These are phyloP conservation scores for Brassicogethes aeneus DNA, from an alignment of 2,888 invertebrate species.

Conservation along the genomic window DNA sequence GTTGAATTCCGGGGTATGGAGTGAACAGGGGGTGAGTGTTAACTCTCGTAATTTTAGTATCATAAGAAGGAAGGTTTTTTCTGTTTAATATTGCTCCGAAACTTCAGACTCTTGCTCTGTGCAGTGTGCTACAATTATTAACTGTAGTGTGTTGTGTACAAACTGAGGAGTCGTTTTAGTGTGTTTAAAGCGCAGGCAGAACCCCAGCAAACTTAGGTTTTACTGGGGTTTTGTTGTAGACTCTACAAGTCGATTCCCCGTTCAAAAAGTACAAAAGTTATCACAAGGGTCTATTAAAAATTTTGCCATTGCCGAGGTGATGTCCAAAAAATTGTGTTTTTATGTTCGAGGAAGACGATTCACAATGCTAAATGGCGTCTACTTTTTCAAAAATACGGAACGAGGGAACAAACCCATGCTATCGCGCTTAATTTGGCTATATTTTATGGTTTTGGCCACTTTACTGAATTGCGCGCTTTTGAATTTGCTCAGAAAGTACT, in stretches of 20 bases:
- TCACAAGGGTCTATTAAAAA: not conserved
- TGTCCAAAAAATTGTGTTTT: not conserved
- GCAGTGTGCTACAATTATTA: constrained; percentile 37
- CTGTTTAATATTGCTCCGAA: constrained; percentile 32
- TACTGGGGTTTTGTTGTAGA: too few relatives aligned
- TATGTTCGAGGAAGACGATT: not conserved
- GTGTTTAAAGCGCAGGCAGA: not conserved
- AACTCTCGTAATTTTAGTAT: too few relatives aligned
- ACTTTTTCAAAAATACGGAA: not conserved
- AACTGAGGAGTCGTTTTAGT: constrained; percentile 17
- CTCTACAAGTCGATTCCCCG: not conserved
- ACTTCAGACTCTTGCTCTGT: constrained; percentile 37
- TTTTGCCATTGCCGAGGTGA: not conserved
- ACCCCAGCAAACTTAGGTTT: too few relatives aligned
- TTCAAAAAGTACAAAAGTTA: not conserved
- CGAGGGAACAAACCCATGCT: too few relatives aligned
- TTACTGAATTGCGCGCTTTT: not conserved
- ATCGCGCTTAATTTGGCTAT: too few relatives aligned
- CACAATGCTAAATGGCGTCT: not conserved
- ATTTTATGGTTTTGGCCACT: too few relatives aligned
- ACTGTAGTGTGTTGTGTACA: constrained; percentile 32
- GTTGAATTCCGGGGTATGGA: too few relatives aligned
- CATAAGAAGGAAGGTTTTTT: constrained; percentile 34
- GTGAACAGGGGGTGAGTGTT: too few relatives aligned
- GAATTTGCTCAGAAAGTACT: not conserved